Evolutionary conservation across 2,888 invertebrate species (phyloP).

Genomic region (Cryptocephalus moraei): DNA sequence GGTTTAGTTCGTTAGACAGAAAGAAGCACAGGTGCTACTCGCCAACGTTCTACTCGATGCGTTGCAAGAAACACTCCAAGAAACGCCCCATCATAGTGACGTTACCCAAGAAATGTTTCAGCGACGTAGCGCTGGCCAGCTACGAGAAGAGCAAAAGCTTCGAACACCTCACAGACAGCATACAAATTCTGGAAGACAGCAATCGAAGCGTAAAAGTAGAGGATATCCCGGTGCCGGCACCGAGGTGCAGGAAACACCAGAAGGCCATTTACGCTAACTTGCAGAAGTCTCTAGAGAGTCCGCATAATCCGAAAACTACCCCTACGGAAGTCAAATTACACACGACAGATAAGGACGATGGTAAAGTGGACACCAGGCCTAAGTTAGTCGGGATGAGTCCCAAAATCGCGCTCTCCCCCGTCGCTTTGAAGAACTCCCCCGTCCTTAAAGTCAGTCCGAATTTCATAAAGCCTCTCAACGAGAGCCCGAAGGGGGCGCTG

Average conservation of each 20-base stretch:
- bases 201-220: constrained; percentile 17
- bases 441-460: constrained; percentile 50
- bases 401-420: constrained; percentile 12
- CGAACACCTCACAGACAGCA: constrained; percentile 57
- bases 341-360: not conserved
- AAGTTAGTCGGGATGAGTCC: constrained; percentile 13
- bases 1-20: constrained; percentile 32
- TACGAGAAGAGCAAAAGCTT: constrained; percentile 38
- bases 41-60: constrained; percentile 38
- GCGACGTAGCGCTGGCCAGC: constrained; percentile 12
- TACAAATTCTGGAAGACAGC: constrained; percentile 49
- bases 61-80: constrained; percentile 37
- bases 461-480: constrained; percentile 37
- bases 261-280: constrained; percentile 29
- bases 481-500: constrained; percentile 32
- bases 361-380: constrained; percentile 1
- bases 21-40: constrained; percentile 37
- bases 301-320: constrained; percentile 7
- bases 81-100: constrained; percentile 34
- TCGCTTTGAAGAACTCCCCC: constrained; percentile 31
- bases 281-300: constrained; percentile 20
- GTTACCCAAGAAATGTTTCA: constrained; percentile 28
- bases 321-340: constrained; percentile 7
- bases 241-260: constrained; percentile 36
- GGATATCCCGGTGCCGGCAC: constrained; percentile 45